Conservation (phyloP, 2,113 vertebrate species). For the Amphiprion ocellaris region DNA sequence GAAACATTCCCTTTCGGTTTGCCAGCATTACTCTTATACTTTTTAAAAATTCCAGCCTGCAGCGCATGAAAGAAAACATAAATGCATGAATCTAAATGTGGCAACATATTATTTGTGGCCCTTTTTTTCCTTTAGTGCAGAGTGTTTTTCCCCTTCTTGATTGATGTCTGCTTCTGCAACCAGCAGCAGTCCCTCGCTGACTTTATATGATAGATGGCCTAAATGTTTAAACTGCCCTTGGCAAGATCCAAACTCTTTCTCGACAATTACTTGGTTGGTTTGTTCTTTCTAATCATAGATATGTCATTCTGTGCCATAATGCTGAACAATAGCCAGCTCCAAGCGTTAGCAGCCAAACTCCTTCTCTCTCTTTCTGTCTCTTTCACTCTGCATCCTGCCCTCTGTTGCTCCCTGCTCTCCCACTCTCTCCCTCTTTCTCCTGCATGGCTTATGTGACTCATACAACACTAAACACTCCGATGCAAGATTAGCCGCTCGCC, state of each 20-base stretch:
- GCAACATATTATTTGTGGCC: not conserved
- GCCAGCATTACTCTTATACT: not conserved
- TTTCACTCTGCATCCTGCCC: slow-evolving; percentile 57
- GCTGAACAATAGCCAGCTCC: slow-evolving; percentile 64
- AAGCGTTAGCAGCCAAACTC: slow-evolving; percentile 41
- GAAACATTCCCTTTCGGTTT: not conserved
- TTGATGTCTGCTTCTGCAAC: slow-evolving; percentile 47
- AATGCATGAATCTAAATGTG: not conserved
- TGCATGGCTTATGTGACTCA: slow-evolving; percentile 47
- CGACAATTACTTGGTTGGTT: slow-evolving; percentile 64
- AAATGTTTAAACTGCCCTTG: slow-evolving; percentile 57
- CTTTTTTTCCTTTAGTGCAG: slow-evolving; percentile 12
- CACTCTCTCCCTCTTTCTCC: slow-evolving; percentile 24
- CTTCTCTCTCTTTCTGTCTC: slow-evolving; percentile 36
- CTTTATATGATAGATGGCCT: slow-evolving; percentile 57
- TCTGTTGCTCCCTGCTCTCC: slow-evolving; percentile 43
- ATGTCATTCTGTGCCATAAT: slow-evolving; percentile 65
- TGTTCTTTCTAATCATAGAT: slow-evolving; percentile 70
- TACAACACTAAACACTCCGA: slow-evolving; percentile 33
- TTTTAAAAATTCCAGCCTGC: not conserved
- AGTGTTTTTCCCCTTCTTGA: slow-evolving; percentile 25
- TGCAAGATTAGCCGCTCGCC: slow-evolving; percentile 13
- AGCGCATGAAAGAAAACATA: not conserved
- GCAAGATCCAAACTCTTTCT: slow-evolving; percentile 61
- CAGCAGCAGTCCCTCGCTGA: slow-evolving; percentile 41